Evolutionary conservation across 1,140 invertebrate genomes (phyloP).

Genomic region (Nylanderia fulva): DNA sequence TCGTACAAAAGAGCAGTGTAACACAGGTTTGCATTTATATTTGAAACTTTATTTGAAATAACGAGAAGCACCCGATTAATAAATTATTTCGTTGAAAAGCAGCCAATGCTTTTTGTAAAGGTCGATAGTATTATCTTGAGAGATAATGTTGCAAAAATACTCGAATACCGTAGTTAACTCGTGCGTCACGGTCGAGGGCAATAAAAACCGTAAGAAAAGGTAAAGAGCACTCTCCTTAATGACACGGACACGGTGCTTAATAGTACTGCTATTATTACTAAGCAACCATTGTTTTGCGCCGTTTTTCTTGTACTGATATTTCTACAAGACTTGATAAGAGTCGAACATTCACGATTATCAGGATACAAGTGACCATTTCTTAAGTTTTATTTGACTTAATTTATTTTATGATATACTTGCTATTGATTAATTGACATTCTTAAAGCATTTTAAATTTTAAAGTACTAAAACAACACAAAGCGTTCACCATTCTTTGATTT

Average conservation of each 20-base stretch:
- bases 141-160: constrained; percentile 57
- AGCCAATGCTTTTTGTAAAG: constrained; percentile 30
- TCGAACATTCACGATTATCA: background rate
- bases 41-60: background rate
- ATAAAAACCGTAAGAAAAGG: constrained; percentile 52
- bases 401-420: background rate
- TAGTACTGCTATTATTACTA: constrained; percentile 44
- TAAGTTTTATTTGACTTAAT: background rate
- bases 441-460: background rate
- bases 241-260: constrained; percentile 43
- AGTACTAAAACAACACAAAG: no score
- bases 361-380: constrained; percentile 26
- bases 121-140: constrained; percentile 5
- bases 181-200: constrained; percentile 40
- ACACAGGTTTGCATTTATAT: constrained; percentile 8
- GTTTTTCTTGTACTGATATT: constrained; percentile 43
- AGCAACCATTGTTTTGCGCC: constrained; percentile 27
- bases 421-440: background rate
- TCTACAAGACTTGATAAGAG: constrained; percentile 15
- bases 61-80: background rate
- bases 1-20: background rate
- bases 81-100: constrained; percentile 50
- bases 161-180: constrained; percentile 47
- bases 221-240: constrained; percentile 64
- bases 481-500: no score